Evolutionary conservation across 2,888 invertebrate species (phyloP).

Genomic region (Leucophenga maculata): DNA sequence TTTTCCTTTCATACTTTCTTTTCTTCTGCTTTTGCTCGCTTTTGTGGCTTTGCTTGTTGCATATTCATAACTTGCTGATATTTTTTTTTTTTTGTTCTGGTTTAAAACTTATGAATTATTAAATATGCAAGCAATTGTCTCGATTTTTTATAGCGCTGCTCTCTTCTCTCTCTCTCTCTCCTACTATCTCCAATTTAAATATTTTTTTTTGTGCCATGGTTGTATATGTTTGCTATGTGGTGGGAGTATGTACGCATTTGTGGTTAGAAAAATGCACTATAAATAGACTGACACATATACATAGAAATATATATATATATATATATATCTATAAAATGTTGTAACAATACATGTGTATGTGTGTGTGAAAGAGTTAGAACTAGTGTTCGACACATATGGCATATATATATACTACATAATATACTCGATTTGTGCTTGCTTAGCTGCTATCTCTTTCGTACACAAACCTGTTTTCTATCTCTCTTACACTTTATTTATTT

Average conservation of each 20-base stretch:
- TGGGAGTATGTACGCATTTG: slow-evolving; percentile 13
- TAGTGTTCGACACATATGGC: slow-evolving; percentile 35
- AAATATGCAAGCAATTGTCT: slow-evolving; percentile 64
- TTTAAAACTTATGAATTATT: slow-evolving; percentile 60
- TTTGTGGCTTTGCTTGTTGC: slow-evolving; percentile 43
- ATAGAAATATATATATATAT: background rate
- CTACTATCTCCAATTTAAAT: background rate
- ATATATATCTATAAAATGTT: background rate
- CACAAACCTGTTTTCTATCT: too few relatives aligned
- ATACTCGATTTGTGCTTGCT: background rate
- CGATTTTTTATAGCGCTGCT: slow-evolving; percentile 29
- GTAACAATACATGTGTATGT: background rate
- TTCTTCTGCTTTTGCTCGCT: slow-evolving; percentile 24
- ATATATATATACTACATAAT: slow-evolving; percentile 10
- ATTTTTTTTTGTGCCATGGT: background rate
- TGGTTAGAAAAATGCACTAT: slow-evolving; percentile 20
- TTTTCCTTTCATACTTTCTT: background rate
- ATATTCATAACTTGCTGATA: slow-evolving; percentile 52
- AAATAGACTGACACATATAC: background rate
- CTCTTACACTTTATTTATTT: background rate
- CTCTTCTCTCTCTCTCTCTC: background rate
- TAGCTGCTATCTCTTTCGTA: too few relatives aligned
- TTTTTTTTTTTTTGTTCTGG: slow-evolving; percentile 47
- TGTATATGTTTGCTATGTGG: slow-evolving; percentile 38
- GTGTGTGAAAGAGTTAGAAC: slow-evolving; percentile 39